phyloP scores from a whole-genome alignment of 2,797 vertebrate species.

The Microctenopoma lineatum region DNA sequence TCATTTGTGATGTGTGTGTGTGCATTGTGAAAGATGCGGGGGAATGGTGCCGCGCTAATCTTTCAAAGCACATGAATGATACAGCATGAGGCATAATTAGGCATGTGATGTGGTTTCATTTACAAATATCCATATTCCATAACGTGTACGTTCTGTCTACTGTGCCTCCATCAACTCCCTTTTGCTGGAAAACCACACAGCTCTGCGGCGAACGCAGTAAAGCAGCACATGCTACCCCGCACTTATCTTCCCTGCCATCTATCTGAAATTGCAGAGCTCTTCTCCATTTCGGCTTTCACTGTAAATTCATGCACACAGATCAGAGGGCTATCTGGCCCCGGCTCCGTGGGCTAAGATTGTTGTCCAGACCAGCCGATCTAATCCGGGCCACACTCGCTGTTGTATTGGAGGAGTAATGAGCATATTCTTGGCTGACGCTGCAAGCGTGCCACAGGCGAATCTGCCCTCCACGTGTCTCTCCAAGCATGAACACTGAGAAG shows the following conservation, averaged over 20 bases:
- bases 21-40: slow-evolving; percentile 21
- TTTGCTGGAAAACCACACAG: slow-evolving; percentile 17
- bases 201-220: slow-evolving; percentile 21
- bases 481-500: slow-evolving; percentile 52
- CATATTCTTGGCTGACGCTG: slow-evolving; percentile 58
- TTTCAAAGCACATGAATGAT: slow-evolving; percentile 37
- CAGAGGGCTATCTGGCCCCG: slow-evolving; percentile 30
- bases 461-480: slow-evolving; percentile 60
- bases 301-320: slow-evolving; percentile 56
- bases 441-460: slow-evolving; percentile 73
- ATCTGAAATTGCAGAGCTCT: slow-evolving; percentile 29
- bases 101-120: slow-evolving; percentile 32
- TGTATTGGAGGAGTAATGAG: slow-evolving; percentile 71
- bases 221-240: background rate
- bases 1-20: slow-evolving; percentile 30
- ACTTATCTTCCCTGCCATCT: slow-evolving; percentile 30
- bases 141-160: background rate
- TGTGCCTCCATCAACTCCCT: background rate
- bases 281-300: slow-evolving; percentile 28
- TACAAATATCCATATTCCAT: slow-evolving; percentile 13
- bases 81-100: slow-evolving; percentile 21
- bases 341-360: slow-evolving; percentile 41
- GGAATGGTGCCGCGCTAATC: slow-evolving; percentile 14
- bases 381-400: slow-evolving; percentile 43
- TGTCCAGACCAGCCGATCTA: slow-evolving; percentile 53